Evolutionary conservation across 2,888 invertebrate species (phyloP).

Genomic region (Melieria picta): DNA sequence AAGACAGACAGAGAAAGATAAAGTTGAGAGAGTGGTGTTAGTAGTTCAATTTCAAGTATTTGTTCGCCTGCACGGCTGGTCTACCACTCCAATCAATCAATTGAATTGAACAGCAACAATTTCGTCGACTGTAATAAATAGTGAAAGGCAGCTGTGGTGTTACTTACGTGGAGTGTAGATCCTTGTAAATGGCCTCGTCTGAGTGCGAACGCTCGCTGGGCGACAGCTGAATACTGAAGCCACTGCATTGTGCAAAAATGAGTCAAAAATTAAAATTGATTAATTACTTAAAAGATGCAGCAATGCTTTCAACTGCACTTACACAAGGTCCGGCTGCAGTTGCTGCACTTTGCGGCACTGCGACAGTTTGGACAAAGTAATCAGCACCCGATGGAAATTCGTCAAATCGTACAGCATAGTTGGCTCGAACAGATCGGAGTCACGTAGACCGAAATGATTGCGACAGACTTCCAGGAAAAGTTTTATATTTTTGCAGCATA

Average conservation of each 20-base stretch:
- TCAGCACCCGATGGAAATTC: constrained; percentile 93
- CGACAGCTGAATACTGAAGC: constrained; percentile 77
- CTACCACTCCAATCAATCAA: too few relatives aligned
- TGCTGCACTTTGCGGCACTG: constrained; percentile 75
- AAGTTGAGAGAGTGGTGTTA: too few relatives aligned
- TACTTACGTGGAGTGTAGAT: constrained; percentile 83
- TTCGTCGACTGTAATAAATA: too few relatives aligned
- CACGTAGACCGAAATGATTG: constrained; percentile 82
- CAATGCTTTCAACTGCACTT: constrained; percentile 66
- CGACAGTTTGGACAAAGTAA: constrained; percentile 89
- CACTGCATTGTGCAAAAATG: constrained; percentile 68
- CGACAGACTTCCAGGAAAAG: constrained; percentile 90
- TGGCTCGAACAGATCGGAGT: constrained; percentile 91
- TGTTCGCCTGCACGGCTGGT: too few relatives aligned
- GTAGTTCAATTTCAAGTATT: too few relatives aligned
- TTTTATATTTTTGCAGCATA: constrained; percentile 95
- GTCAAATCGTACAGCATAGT: constrained; percentile 95
- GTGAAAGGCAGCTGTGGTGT: background rate
- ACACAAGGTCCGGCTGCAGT: constrained; percentile 74
- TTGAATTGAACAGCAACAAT: too few relatives aligned
- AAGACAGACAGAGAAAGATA: too few relatives aligned
- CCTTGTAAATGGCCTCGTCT: constrained; percentile 87
- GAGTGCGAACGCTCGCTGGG: constrained; percentile 74
- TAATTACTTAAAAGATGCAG: background rate
- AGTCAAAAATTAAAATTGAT: background rate